These are phyloP conservation scores for Brachionus asplanchnoidis DNA, from an alignment of 1,140 invertebrate species.

Conservation along the genomic window DNA sequence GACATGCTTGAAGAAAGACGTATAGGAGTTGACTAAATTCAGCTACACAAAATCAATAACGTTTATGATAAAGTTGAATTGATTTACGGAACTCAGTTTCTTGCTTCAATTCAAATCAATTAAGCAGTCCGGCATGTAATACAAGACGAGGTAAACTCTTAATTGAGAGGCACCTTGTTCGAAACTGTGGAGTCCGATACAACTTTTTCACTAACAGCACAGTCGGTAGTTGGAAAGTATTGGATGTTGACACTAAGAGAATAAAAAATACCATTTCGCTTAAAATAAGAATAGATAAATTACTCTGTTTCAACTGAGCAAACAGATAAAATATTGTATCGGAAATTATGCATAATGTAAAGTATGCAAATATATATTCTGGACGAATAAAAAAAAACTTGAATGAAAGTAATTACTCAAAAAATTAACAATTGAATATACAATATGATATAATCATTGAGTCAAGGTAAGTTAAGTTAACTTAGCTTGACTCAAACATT, in stretches of 20 bases:
- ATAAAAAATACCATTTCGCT: neutral
- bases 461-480: too few species aligned
- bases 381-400: too few species aligned
- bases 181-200: too few species aligned
- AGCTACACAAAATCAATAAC: too few species aligned
- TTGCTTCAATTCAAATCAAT: neutral
- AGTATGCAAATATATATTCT: neutral
- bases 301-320: neutral
- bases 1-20: neutral
- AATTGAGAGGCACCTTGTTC: too few species aligned
- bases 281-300: neutral
- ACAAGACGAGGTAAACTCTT: too few species aligned
- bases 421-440: neutral
- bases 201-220: too few species aligned
- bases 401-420: neutral
- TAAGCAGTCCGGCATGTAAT: too few species aligned
- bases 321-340: too few species aligned
- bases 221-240: neutral
- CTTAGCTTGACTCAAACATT: too few species aligned
- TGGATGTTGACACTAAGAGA: neutral
- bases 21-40: neutral
- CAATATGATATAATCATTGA: too few species aligned
- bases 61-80: neutral
- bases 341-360: neutral
- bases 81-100: too few species aligned